Conservation (phyloP, 2,113 vertebrate genomes). For the Ochotona curzoniae region DNA sequence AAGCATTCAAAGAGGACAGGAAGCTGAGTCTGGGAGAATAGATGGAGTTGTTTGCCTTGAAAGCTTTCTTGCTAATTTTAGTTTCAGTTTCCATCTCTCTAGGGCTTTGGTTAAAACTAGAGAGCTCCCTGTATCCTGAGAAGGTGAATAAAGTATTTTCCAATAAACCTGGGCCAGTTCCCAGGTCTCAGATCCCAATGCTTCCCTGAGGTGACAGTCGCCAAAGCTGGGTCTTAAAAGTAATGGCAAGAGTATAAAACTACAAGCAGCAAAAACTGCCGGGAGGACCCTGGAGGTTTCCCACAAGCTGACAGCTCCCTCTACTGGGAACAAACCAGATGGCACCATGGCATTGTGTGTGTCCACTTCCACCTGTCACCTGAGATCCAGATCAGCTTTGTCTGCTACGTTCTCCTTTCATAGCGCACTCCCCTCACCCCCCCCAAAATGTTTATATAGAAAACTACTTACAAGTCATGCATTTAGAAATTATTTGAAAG, state of each 20-base stretch:
- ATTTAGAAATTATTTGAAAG: constrained; percentile 18
- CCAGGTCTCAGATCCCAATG: constrained; percentile 49
- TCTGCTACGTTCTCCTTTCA: neutral
- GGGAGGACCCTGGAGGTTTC: neutral
- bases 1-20: constrained; percentile 55
- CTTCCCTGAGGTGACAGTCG: constrained; percentile 32
- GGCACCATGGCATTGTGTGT: neutral
- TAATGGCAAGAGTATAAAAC: constrained; percentile 54
- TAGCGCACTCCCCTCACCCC: neutral
- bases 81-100: constrained; percentile 3
- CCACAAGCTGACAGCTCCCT: constrained; percentile 48
- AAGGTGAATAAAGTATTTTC: constrained; percentile 34
- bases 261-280: neutral
- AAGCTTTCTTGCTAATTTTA: constrained; percentile 69
- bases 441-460: neutral
- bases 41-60: constrained; percentile 52
- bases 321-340: constrained; percentile 46
- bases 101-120: constrained; percentile 58
- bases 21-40: constrained; percentile 34
- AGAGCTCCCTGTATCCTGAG: constrained; percentile 14
- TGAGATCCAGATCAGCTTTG: neutral
- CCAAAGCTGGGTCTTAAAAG: constrained; percentile 50
- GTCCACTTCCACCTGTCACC: neutral
- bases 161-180: constrained; percentile 39
- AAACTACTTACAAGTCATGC: neutral